Evolutionary conservation across 1,140 invertebrate species (phyloP), one percentile per base, ranked within the genome.

Genomic region (Calephelis virginiensis): DNA sequence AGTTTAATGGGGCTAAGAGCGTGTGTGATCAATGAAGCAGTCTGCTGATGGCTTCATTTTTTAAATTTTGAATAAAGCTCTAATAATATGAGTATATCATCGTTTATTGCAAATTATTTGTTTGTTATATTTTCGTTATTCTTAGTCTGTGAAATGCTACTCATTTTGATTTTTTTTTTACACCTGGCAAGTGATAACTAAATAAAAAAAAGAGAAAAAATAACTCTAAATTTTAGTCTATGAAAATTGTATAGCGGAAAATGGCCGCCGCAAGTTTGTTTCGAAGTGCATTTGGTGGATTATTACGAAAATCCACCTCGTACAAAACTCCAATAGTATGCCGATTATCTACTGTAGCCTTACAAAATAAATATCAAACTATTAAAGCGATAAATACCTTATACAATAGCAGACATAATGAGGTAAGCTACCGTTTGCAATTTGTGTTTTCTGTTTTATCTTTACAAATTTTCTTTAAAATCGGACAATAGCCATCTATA

Each of bases 201-300:
- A 53, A 53, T 53, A 14, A 11, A 53, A 17, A 10, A 10, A 53
- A 53, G 9, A 53, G 14, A 50, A 50, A 17, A 50, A 3, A 14
- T 14, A 11, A 14, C 0, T 47, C 5, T 47, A 5, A 17, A 11
- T 40, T 14, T 61, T 10, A n/a, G 38, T 3, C 12, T 56, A 62
- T 68, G 46, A 66, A 67, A 76, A 65, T 75, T 74, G 73, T 75
- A 74, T 80, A 75, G 76, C 76, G 74, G 67, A 81, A 87, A 89
- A 90, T 90, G 88, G 88, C 88, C 85, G 86, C 85, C 72, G 83
- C 76, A 66, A 90, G 81, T 82, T 74, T 90, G 78, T 77, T 83
- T 73, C 84, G 86, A 75, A 89, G 76, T 82, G 84, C 82, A 78
- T 82, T 90, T 65, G 77, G 73, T 78, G 85, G 85, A 80, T 83